These are phyloP conservation scores for Sminthurinus aureus DNA, from an alignment of 2,888 invertebrate genomes.

Conservation along the genomic window DNA sequence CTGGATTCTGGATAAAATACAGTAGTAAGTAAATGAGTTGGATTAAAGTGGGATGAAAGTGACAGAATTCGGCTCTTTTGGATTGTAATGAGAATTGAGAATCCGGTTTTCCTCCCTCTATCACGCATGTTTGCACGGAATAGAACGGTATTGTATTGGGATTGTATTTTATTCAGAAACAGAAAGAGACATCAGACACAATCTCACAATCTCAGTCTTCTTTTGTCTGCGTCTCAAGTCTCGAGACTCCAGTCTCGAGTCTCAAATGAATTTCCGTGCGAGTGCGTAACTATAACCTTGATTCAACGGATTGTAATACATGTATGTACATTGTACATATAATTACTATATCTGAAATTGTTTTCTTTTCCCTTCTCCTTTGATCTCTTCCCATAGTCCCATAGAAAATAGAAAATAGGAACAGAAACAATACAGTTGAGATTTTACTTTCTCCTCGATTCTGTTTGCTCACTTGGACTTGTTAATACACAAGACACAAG, in stretches of 20 bases:
- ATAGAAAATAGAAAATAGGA: too few relatives aligned
- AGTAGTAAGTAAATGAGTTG: slow-evolving; percentile 40
- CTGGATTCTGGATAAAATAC: too few relatives aligned
- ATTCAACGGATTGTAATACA: neutral
- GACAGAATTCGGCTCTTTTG: slow-evolving; percentile 36
- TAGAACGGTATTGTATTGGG: too few relatives aligned
- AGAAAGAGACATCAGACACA: neutral
- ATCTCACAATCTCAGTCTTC: neutral
- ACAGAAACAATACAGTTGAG: neutral
- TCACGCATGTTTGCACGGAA: too few relatives aligned
- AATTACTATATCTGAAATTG: neutral
- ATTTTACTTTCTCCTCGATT: slow-evolving; percentile 1
- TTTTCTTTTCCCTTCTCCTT: slow-evolving; percentile 5
- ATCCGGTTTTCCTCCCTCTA: neutral
- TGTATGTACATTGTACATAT: neutral
- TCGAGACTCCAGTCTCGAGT: neutral
- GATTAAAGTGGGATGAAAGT: slow-evolving; percentile 34
- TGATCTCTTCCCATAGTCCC: neutral
- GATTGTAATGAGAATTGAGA: slow-evolving; percentile 38
- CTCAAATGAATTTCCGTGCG: neutral
- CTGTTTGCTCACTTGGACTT: neutral
- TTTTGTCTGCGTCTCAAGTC: neutral
- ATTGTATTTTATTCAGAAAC: neutral
- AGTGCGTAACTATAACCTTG: neutral
- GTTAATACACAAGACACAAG: too few relatives aligned